Conservation (phyloP, 2,888 invertebrate genomes). For the Cylloceria caligata region DNA sequence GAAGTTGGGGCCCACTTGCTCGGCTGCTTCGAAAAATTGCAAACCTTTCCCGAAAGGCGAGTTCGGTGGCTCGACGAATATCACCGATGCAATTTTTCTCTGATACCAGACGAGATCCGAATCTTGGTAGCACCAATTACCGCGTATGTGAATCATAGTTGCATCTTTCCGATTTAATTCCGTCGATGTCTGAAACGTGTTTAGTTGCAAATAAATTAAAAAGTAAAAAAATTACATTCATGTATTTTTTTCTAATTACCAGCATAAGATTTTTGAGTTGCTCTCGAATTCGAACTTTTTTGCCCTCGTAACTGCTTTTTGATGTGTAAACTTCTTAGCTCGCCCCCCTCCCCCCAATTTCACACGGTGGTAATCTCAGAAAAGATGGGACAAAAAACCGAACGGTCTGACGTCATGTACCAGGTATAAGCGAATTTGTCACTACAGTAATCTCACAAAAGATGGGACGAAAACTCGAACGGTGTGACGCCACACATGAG, state of each 20-base stretch:
- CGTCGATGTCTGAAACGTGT: slow-evolving; percentile 88
- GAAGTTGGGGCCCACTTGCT: slow-evolving; percentile 91
- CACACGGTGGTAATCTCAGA: too few relatives aligned
- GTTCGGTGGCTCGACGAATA: slow-evolving; percentile 92
- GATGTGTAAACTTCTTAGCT: too few relatives aligned
- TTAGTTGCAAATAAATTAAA: slow-evolving; percentile 11
- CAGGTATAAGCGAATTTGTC: slow-evolving; percentile 73
- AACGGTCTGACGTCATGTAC: too few relatives aligned
- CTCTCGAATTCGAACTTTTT: slow-evolving; percentile 90
- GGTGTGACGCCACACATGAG: too few relatives aligned
- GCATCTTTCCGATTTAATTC: slow-evolving; percentile 94
- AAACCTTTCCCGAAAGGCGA: slow-evolving; percentile 95
- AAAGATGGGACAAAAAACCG: too few relatives aligned
- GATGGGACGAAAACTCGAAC: too few relatives aligned
- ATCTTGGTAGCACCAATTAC: slow-evolving; percentile 93
- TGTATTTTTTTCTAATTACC: slow-evolving; percentile 83
- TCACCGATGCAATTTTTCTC: slow-evolving; percentile 90
- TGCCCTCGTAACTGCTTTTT: slow-evolving; percentile 89
- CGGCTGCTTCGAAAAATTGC: slow-evolving; percentile 91
- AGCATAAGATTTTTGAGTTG: slow-evolving; percentile 91
- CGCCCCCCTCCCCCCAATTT: too few relatives aligned
- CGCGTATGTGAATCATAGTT: slow-evolving; percentile 92
- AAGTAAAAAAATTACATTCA: slow-evolving; percentile 24
- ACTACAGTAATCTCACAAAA: slow-evolving; percentile 62
- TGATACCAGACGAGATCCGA: slow-evolving; percentile 94